Conservation (phyloP, 2,113 vertebrate species). For the Rafetus swinhoei region DNA sequence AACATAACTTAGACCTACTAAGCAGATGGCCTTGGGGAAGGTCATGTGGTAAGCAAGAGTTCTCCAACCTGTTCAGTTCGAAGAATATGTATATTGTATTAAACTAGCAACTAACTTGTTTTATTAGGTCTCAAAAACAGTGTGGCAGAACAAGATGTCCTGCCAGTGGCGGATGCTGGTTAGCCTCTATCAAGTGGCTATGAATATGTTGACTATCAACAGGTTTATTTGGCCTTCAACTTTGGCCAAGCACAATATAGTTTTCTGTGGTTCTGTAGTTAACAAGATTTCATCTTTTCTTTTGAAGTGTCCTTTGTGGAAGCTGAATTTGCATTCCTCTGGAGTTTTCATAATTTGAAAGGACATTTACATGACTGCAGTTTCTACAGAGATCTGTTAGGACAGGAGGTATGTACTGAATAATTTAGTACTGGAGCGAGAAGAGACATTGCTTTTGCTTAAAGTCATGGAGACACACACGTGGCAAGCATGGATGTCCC, state of each 20-base stretch:
- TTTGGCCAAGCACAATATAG: conserved; percentile 7
- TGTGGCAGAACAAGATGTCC: conserved; percentile 69
- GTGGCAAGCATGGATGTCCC: background rate
- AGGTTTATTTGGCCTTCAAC: conserved; percentile 13
- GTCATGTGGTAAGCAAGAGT: background rate
- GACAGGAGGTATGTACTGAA: background rate
- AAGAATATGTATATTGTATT: conserved; percentile 12
- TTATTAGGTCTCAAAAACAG: conserved; percentile 35
- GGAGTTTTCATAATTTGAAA: conserved; percentile 16
- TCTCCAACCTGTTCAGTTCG: conserved; percentile 16
- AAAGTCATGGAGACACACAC: background rate
- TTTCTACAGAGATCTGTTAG: conserved; percentile 18
- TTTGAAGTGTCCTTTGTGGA: conserved; percentile 16
- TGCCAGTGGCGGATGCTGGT: conserved; percentile 61
- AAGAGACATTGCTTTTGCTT: background rate
- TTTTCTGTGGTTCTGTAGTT: background rate
- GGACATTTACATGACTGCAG: background rate
- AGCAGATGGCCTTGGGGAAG: background rate
- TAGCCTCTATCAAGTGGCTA: conserved; percentile 38
- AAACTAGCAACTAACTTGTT: conserved; percentile 17
- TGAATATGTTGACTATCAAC: conserved; percentile 34
- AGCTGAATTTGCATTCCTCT: background rate
- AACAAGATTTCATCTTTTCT: conserved; percentile 27
- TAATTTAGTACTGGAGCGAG: background rate
- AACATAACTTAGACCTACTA: background rate